Conservation (phyloP, 2,888 invertebrate genomes). For the Germaria angustata region DNA sequence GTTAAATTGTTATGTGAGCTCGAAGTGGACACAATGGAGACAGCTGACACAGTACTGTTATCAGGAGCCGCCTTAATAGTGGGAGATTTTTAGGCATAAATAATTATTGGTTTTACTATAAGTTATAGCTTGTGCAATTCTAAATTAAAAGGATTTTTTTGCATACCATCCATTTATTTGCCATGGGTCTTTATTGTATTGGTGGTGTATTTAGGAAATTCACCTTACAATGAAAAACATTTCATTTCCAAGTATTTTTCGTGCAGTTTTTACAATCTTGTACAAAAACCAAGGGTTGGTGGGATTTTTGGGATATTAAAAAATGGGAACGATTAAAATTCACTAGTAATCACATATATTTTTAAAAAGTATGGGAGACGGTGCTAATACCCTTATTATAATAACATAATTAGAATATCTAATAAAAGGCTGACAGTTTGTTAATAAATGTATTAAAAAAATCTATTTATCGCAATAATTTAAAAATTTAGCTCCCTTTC, state of each 20-base stretch:
- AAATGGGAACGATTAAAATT: neutral
- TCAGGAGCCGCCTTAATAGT: slow-evolving; percentile 78
- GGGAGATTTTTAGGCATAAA: slow-evolving; percentile 71
- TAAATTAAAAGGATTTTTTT: slow-evolving; percentile 36
- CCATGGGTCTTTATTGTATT: neutral
- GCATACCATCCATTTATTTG: neutral
- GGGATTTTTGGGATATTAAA: neutral
- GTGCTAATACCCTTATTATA: no score
- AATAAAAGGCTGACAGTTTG: no score
- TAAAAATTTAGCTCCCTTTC: no score
- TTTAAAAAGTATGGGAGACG: no score
- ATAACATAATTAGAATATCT: no score
- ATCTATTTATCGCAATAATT: no score
- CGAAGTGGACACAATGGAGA: slow-evolving; percentile 71
- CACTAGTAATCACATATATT: no score
- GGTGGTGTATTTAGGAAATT: neutral
- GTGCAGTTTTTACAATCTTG: neutral
- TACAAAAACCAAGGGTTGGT: neutral
- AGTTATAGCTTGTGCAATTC: slow-evolving; percentile 1
- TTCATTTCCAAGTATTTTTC: neutral
- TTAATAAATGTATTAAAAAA: no score
- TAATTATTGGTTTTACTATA: neutral
- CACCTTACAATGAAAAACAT: neutral
- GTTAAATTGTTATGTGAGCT: slow-evolving; percentile 76
- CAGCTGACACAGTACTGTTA: slow-evolving; percentile 73